phyloP scores from a whole-genome alignment of 2,888 invertebrate species.

The Aromia moschata region DNA sequence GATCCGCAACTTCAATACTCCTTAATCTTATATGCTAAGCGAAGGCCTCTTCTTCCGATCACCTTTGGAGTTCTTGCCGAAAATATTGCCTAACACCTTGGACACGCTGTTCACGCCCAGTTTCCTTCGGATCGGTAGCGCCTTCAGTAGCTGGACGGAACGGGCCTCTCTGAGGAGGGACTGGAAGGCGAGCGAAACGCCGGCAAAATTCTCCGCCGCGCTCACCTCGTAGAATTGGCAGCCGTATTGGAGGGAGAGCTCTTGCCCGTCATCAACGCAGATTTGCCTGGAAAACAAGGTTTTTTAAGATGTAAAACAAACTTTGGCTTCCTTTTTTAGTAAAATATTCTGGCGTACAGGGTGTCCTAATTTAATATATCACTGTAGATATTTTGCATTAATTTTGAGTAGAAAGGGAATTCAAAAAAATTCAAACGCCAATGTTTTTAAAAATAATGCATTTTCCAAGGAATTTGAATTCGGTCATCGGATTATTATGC shows the following conservation, averaged over 20 bases:
- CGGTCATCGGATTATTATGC: no score
- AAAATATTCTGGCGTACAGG: no score
- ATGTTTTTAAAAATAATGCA: no score
- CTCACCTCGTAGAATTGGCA: conserved; percentile 88
- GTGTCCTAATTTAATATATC: no score
- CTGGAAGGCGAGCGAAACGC: conserved; percentile 83
- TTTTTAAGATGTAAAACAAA: neutral
- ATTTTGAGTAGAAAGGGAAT: no score
- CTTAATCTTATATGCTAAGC: conserved; percentile 72
- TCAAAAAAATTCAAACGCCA: no score
- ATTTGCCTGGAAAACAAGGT: conserved; percentile 69
- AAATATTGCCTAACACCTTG: conserved; percentile 81
- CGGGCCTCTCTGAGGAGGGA: conserved; percentile 79
- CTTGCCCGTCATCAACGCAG: conserved; percentile 82
- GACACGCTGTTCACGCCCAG: conserved; percentile 81
- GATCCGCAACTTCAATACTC: neutral
- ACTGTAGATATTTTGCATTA: no score
- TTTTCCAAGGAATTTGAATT: no score
- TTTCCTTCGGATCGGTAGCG: conserved; percentile 75
- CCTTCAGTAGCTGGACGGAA: conserved; percentile 75
- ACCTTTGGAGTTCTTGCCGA: conserved; percentile 80
- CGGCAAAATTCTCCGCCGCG: conserved; percentile 83
- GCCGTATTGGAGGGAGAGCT: conserved; percentile 78
- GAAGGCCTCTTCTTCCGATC: conserved; percentile 82
- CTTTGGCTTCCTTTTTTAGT: no score